phyloP scores from a whole-genome alignment of 2,888 invertebrate species.

The Sphaeridia pumilis region DNA sequence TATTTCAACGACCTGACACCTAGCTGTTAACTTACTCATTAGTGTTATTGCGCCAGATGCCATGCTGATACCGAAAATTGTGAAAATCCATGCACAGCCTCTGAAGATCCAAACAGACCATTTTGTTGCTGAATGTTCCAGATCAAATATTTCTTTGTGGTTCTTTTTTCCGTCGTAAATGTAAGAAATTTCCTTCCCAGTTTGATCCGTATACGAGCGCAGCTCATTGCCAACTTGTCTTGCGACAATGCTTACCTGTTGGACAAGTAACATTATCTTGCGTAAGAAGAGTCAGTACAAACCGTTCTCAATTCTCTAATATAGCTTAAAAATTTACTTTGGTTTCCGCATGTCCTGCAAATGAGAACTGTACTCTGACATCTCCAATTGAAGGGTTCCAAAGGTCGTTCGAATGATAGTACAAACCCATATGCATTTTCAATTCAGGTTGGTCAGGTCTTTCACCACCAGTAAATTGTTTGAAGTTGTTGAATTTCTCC shows the following conservation, averaged over 20 bases:
- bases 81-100: conserved; percentile 40
- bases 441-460: conserved; percentile 66
- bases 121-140: conserved; percentile 53
- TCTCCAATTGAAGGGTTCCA: conserved; percentile 77
- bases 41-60: conserved; percentile 44
- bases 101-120: conserved; percentile 48
- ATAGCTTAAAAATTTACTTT: conserved; percentile 19
- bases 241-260: conserved; percentile 53
- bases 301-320: not conserved
- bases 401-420: conserved; percentile 73
- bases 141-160: conserved; percentile 58
- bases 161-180: conserved; percentile 60
- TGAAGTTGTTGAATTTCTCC: conserved; percentile 62
- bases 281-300: not conserved
- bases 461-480: conserved; percentile 70
- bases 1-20: no score
- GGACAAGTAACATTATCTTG: not conserved
- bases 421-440: conserved; percentile 72
- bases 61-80: conserved; percentile 42
- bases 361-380: conserved; percentile 70
- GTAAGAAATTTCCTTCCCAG: conserved; percentile 58
- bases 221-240: conserved; percentile 51
- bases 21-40: conserved; percentile 36
- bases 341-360: conserved; percentile 50
- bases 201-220: conserved; percentile 57